phyloP scores from a whole-genome alignment of 2,797 vertebrate species.

The Saxicola maurus region DNA sequence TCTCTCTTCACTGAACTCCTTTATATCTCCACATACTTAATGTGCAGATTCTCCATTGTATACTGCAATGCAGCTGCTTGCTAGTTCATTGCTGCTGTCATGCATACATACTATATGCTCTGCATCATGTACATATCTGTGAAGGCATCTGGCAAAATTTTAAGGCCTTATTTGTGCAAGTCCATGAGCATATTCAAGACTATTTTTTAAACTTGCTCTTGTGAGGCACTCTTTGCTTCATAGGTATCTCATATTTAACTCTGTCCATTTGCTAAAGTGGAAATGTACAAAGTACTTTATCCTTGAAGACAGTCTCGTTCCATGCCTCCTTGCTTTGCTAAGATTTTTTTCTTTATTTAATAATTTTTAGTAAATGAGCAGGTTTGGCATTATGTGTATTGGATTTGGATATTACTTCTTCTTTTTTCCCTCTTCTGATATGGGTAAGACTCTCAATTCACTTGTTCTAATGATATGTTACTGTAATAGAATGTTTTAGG shows the following conservation, averaged over 20 bases:
- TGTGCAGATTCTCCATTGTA: background rate
- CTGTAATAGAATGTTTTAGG: background rate
- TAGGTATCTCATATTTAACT: background rate
- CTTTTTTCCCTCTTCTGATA: background rate
- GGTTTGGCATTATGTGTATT: background rate
- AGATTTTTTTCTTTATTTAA: background rate
- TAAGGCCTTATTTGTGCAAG: background rate
- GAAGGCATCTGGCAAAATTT: background rate
- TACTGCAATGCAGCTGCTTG: background rate
- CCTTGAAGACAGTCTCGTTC: background rate
- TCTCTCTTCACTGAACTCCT: background rate
- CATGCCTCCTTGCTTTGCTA: background rate
- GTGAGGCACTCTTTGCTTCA: background rate
- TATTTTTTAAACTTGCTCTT: background rate
- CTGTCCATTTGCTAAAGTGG: background rate
- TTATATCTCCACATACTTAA: background rate
- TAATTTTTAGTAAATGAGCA: background rate
- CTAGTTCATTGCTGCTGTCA: background rate
- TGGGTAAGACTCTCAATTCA: background rate
- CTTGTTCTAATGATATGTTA: background rate
- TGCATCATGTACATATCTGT: rapidly evolving
- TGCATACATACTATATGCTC: background rate
- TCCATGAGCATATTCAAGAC: background rate
- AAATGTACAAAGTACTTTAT: background rate
- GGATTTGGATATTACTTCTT: background rate